Evolutionary conservation across 2,888 invertebrate species (phyloP), one percentile per base, ranked within the genome.

Genomic region (Parnassius smintheus): DNA sequence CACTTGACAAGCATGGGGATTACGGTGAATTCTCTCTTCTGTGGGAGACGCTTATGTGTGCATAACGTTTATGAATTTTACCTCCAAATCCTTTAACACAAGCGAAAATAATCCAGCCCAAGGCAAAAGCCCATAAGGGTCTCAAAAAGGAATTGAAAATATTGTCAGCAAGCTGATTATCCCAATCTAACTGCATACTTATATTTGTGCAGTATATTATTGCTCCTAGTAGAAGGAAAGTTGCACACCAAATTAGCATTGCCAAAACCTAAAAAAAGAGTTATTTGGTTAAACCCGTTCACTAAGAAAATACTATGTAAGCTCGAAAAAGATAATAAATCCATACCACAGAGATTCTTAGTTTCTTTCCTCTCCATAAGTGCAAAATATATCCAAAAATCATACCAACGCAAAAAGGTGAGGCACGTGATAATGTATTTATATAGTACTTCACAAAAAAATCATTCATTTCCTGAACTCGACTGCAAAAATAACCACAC

Each of bases 41-140:
- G 35, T 35, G 35, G 35, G 7, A 35, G 7, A 35, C 35, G 7
- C 35, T 35, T 7, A 35, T 35, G 35, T 0, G 35, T 35, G 7
- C 1, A 35, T 35, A 35, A 35, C 41, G 53, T 44, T 11, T 44
- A 11, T 44, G 13, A 49, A 12, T 25, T 1, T 63, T 72, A 88
- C 90, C 88, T 77, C 84, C 88, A 73, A 88, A 87, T 59, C 91
- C 92, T 61, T 82, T 77, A 0, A 73, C 76, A 57, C 92, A 92
- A 0, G 88, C 88, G 51, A 89, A 80, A 22, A 91, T 76, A 3
- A 92, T 71, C 91, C 91, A 91, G 0, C 83, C 80, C 0, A 92
- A 65, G 9, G 81, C 84, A 12, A 85, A 18, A 0, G 86, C 81
- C 92, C 92, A 92, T 1, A 71, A 73, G 0, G 89, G 82, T 51